Percentiles rank a stretch among this genome's conserved stretches.
Evolutionary conservation across 2,797 vertebrate species (phyloP).

Genomic region (Melanotaenia boesemani): DNA sequence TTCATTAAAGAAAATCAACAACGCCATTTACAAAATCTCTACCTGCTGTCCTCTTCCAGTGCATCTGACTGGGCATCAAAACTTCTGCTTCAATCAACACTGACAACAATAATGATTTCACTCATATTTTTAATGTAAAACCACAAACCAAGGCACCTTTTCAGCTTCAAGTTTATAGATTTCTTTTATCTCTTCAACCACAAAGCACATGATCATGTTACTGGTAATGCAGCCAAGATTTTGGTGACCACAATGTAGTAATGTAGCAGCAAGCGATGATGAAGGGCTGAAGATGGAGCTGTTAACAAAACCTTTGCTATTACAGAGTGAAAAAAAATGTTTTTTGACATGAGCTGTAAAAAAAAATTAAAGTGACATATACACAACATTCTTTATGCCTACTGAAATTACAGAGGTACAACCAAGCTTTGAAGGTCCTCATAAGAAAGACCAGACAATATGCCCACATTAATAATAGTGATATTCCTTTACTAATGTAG

Average conservation of each 20-base stretch:
- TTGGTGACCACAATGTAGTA: slow-evolving; percentile 4
- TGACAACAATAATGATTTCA: neutral
- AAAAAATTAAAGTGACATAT: neutral
- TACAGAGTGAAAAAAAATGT: neutral
- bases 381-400: neutral
- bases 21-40: neutral
- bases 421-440: neutral
- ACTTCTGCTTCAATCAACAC: neutral
- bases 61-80: neutral
- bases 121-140: slow-evolving; percentile 3
- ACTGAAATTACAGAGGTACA: neutral
- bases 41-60: neutral
- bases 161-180: neutral
- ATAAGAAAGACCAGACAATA: neutral
- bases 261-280: neutral
- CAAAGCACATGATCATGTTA: neutral
- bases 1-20: neutral
- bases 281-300: neutral
- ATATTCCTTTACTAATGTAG: neutral
- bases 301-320: neutral
- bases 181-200: slow-evolving; percentile 5
- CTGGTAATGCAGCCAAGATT: slow-evolving; percentile 4
- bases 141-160: neutral
- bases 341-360: too few species aligned
- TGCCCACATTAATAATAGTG: neutral